Base-by-base conservation (phyloP, 2,113 vertebrate species). In the Calonectris borealis region DNA sequence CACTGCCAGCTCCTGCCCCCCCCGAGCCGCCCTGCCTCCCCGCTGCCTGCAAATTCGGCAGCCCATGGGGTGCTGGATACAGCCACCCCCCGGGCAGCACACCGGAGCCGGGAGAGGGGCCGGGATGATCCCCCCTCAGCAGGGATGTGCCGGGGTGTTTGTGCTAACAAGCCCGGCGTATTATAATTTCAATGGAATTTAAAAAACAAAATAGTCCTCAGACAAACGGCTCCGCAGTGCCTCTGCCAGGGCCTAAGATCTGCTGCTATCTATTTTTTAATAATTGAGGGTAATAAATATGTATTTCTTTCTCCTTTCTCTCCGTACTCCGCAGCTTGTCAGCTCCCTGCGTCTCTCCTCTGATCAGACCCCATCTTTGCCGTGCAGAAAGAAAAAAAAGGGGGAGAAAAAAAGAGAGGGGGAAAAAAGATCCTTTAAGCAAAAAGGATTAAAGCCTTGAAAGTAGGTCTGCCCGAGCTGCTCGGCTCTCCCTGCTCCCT, bases 261-360 rank as follows among this genome's bases (percentile, higher is more conserved):
- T 95, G 95, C 95, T 95, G 95, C 98, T 98, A 97, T 98, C 97
- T 98, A 95, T 98, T 98, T 98, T 98, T 98, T 98, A 98, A 98
- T 98, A 98, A 98, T 98, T 98, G 98, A 98, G 97, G 93, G 97
- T 98, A 98, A 98, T 98, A 98, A 98, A 98, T 98, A 98, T 98
- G 98, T 98, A 98, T 98, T 98, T 98, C 97, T 97, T 97, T 97
- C 97, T 98, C 97, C 91, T 97, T 93, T 86, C 90, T 97, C 92
- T 91, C 95, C 65, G 65, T 96, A 96, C 97, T 97, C 98, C 13
- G 34, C 97, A 96, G 98, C 98, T 98, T 98, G 98, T 98, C 98
- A 98, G 98, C 97, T 98, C 95, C 96, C 98, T 95, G 96, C 31
- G 92, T 97, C 96, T 98, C 97, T 98, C 94, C 97, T 98, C 98